phyloP scores from a whole-genome alignment of 2,888 invertebrate genomes.

The Orchesella flavescens region DNA sequence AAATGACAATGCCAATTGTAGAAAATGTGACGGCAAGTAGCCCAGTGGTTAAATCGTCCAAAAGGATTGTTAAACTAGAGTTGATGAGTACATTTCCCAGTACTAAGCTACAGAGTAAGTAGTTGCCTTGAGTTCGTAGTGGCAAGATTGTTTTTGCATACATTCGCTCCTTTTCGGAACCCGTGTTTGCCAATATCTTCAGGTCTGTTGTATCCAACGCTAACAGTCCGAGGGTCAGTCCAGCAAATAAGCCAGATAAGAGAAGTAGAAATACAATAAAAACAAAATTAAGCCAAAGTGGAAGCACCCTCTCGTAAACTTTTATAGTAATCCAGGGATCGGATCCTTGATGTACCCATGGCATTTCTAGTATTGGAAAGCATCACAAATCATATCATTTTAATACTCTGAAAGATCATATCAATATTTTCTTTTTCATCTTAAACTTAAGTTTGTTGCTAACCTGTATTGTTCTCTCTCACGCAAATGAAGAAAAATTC shows the following conservation, averaged over 20 bases:
- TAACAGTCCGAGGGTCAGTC: slow-evolving; percentile 96
- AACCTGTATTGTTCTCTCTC: slow-evolving; percentile 66
- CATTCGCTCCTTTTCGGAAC: slow-evolving; percentile 86
- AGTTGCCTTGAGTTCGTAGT: slow-evolving; percentile 94
- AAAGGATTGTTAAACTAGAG: slow-evolving; percentile 94
- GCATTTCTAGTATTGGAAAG: slow-evolving; percentile 29
- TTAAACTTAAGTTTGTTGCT: neutral
- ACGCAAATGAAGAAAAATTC: slow-evolving; percentile 69
- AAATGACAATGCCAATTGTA: slow-evolving; percentile 83
- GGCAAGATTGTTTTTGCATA: slow-evolving; percentile 94
- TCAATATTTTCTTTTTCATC: no score
- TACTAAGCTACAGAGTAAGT: slow-evolving; percentile 86
- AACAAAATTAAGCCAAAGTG: slow-evolving; percentile 82
- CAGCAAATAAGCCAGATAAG: slow-evolving; percentile 96
- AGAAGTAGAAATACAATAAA: slow-evolving; percentile 81
- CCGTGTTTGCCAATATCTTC: slow-evolving; percentile 86
- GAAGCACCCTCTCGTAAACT: slow-evolving; percentile 82
- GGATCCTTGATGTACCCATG: slow-evolving; percentile 73
- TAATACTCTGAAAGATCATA: neutral
- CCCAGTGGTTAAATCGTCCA: slow-evolving; percentile 93
- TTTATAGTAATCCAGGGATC: slow-evolving; percentile 74
- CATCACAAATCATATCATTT: neutral
- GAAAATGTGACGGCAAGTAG: slow-evolving; percentile 48
- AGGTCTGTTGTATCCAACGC: slow-evolving; percentile 94
- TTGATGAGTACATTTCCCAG: slow-evolving; percentile 94